Base-by-base conservation (phyloP, 2,888 invertebrate species). In the Orthosia gracilis region DNA sequence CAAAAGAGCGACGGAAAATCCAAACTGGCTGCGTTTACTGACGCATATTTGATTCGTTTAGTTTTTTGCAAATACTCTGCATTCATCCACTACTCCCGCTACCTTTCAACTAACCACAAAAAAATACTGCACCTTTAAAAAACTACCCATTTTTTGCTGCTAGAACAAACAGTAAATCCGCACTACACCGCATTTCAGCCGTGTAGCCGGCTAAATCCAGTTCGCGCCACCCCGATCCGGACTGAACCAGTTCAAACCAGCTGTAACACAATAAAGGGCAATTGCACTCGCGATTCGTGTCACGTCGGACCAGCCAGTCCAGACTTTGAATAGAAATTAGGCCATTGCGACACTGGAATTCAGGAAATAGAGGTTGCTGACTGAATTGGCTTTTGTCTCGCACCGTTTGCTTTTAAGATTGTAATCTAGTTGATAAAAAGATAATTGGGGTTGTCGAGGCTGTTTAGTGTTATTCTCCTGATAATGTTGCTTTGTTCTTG, bases 201-300 rank as follows among this genome's bases (percentile, higher is more conserved):
- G 79, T 89, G 73, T 77, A 87, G 85, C 86, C 79, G 85, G 82
- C 47, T 26, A 81, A 70, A 78, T 83, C 76, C 63, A 83, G 86
- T 84, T 80, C 85, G 65, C 74, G 62, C 80, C 74, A 47, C 78
- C 78, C 78, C 78, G 69, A 80, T 73, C 82, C 80, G 78, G 78
- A 45, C 57, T 69, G 79, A 83, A 83, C 87, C 77, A 72, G 84
- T 85, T 78, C 79, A 85, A 85, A 86, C 88, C 87, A 85, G 89
- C 85, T 88, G 89, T 91, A 92, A 92, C 89, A 91, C 89, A 90
- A 93, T 93, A 92, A 92, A 92, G 87, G 89, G 88, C 90, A 89
- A 92, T 86, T 87, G 88, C 85, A 81, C 85, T 86, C 85, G 72
- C 85, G 67, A 92, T 92, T 92, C 93, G 76, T 82, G 89, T 92